Conservation (phyloP, 2,113 vertebrate genomes). For the Galemys pyrenaicus region DNA sequence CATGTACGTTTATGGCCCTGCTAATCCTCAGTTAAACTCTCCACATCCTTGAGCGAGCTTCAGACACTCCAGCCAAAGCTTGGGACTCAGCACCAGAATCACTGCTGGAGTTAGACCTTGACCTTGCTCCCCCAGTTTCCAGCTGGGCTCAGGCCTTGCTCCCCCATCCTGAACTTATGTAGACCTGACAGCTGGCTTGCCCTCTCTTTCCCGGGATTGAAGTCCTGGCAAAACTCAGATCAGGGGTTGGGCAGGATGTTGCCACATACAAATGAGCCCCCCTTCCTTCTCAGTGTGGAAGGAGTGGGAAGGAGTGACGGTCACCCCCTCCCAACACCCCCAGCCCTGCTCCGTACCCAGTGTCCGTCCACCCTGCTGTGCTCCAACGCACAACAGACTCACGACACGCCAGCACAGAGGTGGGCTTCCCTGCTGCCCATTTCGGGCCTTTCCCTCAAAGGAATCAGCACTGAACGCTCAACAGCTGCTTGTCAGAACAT, state of each 20-base stretch:
- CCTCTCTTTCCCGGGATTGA: background rate
- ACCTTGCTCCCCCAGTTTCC: background rate
- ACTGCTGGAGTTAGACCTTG: background rate
- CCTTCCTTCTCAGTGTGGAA: background rate
- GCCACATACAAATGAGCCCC: background rate
- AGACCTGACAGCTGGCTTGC: background rate
- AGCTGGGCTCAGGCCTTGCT: background rate
- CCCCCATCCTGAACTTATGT: background rate
- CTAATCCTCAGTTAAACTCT: background rate
- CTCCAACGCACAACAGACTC: background rate
- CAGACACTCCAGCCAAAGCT: background rate
- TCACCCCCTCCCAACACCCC: background rate
- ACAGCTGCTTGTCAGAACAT: background rate
- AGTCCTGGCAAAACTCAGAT: background rate
- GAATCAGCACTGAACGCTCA: background rate
- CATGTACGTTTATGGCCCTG: background rate
- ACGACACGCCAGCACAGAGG: background rate
- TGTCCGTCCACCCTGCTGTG: background rate
- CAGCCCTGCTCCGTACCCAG: background rate
- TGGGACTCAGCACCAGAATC: background rate
- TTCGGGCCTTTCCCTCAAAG: background rate
- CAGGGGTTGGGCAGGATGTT: background rate
- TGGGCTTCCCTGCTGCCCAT: background rate
- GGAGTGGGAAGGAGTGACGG: background rate
- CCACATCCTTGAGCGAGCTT: background rate